A percentile compares a stretch with the other conserved stretches of the same genome.
phyloP scores from a whole-genome alignment of 2,113 vertebrate genomes.

The Chitala chitala region DNA sequence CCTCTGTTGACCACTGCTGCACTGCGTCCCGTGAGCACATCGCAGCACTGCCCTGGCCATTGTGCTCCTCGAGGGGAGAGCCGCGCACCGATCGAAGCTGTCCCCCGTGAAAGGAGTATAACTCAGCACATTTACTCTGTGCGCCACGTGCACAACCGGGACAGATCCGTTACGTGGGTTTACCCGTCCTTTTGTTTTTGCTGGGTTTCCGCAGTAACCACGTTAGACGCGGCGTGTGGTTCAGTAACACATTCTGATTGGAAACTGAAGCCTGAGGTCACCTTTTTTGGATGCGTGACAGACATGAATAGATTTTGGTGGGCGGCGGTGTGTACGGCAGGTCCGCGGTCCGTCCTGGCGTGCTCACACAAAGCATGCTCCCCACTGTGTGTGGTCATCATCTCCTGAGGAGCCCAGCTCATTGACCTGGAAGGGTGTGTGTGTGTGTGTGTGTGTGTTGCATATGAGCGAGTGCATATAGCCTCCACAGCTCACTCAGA shows the following conservation, averaged over 20 bases:
- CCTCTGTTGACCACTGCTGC: constrained; percentile 74
- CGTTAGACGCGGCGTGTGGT: neutral
- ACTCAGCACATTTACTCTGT: neutral
- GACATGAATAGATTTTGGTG: neutral
- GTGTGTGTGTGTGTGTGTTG: constrained; percentile 2
- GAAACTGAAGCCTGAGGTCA: neutral
- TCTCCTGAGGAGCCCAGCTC: neutral
- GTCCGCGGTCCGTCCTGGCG: constrained; percentile 51
- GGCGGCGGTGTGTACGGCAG: constrained; percentile 42
- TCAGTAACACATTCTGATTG: neutral
- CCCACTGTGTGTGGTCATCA: constrained; percentile 67
- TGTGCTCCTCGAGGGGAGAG: neutral
- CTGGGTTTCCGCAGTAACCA: no score
- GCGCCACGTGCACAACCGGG: neutral
- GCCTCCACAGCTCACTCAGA: neutral
- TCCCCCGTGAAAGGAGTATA: no score
- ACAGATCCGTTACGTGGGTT: neutral
- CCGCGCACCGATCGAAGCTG: no score
- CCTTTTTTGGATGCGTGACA: neutral
- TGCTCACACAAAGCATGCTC: constrained; percentile 56
- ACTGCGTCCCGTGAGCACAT: constrained; percentile 53
- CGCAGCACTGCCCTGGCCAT: constrained; percentile 8
- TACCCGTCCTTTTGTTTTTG: neutral
- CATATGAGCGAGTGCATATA: neutral
- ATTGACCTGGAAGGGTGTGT: neutral